Evolutionary conservation across 2,797 vertebrate genomes (phyloP).

Genomic region (Argyrosomus regius): DNA sequence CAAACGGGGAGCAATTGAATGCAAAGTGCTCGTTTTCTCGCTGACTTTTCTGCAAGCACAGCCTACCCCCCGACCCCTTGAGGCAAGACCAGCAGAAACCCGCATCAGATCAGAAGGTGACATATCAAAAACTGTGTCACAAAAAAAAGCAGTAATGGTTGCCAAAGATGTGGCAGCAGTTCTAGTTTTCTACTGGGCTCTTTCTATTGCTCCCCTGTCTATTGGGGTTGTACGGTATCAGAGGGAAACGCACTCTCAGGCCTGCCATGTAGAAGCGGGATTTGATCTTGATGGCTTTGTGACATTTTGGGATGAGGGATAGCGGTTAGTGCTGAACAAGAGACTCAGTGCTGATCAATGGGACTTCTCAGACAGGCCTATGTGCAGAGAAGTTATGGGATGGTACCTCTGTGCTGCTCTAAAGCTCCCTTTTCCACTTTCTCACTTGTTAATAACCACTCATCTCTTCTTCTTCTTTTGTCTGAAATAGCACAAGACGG

Average conservation of each 20-base stretch:
- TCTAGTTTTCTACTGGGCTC: conserved; percentile 78
- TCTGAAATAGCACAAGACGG: conserved; percentile 32
- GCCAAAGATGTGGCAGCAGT: conserved; percentile 81
- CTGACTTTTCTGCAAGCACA: conserved; percentile 82
- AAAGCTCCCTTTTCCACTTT: conserved; percentile 74
- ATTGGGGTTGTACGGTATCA: conserved; percentile 84
- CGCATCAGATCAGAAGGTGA: conserved; percentile 95
- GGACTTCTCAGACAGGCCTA: conserved; percentile 80
- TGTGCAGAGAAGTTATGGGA: conserved; percentile 92
- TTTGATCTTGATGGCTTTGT: conserved; percentile 93
- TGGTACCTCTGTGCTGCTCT: conserved; percentile 90
- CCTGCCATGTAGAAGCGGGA: conserved; percentile 90
- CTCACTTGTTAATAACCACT: conserved; percentile 66
- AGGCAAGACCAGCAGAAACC: conserved; percentile 93
- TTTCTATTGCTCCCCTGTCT: conserved; percentile 77
- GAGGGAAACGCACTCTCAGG: conserved; percentile 90
- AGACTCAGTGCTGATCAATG: conserved; percentile 92
- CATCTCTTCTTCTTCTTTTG: conserved; percentile 52
- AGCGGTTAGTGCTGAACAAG: conserved; percentile 94
- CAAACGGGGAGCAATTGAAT: conserved; percentile 91
- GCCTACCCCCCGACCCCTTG: conserved; percentile 87
- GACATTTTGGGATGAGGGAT: conserved; percentile 93
- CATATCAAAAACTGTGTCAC: conserved; percentile 94
- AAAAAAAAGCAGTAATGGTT: conserved; percentile 83
- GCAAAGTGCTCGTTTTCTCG: conserved; percentile 89